Evolutionary conservation across 2,113 vertebrate species (phyloP), one percentile per base, ranked within the genome.

Genomic region (Peromyscus leucopus): DNA sequence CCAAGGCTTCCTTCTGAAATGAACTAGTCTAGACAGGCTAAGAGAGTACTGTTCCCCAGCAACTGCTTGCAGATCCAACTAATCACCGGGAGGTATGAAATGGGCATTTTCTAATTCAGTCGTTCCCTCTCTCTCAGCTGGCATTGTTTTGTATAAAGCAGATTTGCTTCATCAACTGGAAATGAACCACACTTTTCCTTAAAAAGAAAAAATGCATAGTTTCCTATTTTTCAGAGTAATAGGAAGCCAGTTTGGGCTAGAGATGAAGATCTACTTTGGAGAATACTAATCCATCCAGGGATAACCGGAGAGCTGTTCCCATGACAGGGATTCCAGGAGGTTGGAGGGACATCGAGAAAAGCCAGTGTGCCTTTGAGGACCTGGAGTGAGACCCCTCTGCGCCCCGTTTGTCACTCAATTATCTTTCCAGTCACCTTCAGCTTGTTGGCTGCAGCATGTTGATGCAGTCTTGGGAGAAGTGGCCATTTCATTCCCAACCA

Each of bases 151-250:
- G 12, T 85, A 24, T 48, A 87, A 94, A 72, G n/a, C 46, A 79
- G 7, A n/a, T 88, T 94, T 90, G 78, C 42, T 90, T 97, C 39
- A 82, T 76, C 61, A 46, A 42, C 69, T 80, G 1, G 15, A 90
- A 94, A 74, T 94, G 15, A 88, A 92, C 39, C 71, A 67, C 0
- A 55, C 4, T 91, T 84, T 61, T 51, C 33, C 22, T 85, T 42
- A 55, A 83, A 79, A 11, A 72, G 83, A 65, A 33, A 69, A 74
- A 87, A 84, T 46, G 36, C 17, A 51, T 71, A n/a, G 55, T 55
- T 87, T 48, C 31, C 46, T 67, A 63, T 75, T 84, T 84, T 95
- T 80, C 72, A 91, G 46, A 48, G 31, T 24, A 84, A 79, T 69
- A 39, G 31, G 80, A 82, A 89, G n/a, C n/a, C 46, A 28, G n/a